These are phyloP conservation scores for Puntigrus tetrazona DNA, from an alignment of 2,113 vertebrate genomes.

Conservation along the genomic window DNA sequence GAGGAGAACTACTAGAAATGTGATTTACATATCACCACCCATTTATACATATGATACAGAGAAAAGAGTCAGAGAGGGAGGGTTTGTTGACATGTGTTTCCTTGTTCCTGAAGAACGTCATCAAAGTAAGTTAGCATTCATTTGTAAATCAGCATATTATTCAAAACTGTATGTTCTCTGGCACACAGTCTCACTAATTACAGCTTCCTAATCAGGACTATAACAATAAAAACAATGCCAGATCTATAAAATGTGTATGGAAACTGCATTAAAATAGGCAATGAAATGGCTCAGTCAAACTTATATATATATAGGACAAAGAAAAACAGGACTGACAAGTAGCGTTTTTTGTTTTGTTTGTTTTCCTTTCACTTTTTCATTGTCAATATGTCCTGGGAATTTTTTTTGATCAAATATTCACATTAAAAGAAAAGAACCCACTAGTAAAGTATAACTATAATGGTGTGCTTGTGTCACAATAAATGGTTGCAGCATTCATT, in stretches of 20 bases:
- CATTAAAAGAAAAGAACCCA: not conserved
- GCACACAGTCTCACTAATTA: not conserved
- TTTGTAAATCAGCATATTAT: not conserved
- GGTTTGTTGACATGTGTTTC: not conserved
- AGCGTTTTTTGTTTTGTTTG: too few species aligned
- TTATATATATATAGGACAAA: not conserved
- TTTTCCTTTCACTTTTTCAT: constrained; percentile 10
- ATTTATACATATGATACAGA: not conserved
- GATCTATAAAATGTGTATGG: not conserved
- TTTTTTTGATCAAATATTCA: not conserved
- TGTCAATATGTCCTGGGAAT: not conserved
- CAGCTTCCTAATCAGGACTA: not conserved
- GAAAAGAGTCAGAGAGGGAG: not conserved
- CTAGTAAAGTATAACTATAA: not conserved
- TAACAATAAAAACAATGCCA: not conserved
- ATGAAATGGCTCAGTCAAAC: not conserved
- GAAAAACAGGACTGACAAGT: not conserved
- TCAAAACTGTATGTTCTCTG: not conserved
- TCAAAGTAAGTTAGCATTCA: not conserved
- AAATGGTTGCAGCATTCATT: not conserved
- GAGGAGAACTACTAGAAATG: not conserved
- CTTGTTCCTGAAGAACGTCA: not conserved
- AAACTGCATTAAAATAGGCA: not conserved
- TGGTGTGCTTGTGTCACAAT: not conserved
- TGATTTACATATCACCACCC: constrained; percentile 17